Evolutionary conservation across 2,797 vertebrate species (phyloP).

Genomic region (Sternotherus odoratus): DNA sequence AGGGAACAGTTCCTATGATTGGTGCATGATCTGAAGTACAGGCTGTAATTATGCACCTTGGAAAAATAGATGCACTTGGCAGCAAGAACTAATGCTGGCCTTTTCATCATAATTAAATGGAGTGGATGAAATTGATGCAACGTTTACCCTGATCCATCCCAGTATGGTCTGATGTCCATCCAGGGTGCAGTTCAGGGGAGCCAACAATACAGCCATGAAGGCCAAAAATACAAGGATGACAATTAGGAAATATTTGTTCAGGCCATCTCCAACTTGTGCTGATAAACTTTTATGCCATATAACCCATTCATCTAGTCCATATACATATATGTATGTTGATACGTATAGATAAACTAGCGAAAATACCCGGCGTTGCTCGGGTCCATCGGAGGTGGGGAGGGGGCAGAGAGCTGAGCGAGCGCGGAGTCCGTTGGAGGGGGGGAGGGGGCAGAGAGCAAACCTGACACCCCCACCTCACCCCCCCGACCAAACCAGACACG

Average conservation of each 20-base stretch:
- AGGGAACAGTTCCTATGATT: constrained; percentile 40
- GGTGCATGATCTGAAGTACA: constrained; percentile 42
- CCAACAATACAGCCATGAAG: neutral
- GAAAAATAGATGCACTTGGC: constrained; percentile 43
- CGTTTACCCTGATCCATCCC: neutral
- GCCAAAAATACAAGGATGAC: neutral
- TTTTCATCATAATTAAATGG: constrained; percentile 48
- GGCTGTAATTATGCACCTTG: constrained; percentile 66
- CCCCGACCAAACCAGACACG: too few species aligned
- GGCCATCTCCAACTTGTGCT: neutral
- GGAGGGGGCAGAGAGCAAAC: too few species aligned
- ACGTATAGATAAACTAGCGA: neutral
- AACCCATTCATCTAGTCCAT: neutral
- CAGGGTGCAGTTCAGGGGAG: neutral
- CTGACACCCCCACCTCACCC: too few species aligned
- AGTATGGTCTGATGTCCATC: constrained; percentile 15
- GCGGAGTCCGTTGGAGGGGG: too few species aligned
- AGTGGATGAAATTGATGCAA: neutral
- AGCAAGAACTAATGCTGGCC: constrained; percentile 27
- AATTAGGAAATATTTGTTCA: neutral
- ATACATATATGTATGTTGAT: neutral
- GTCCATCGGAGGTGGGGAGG: too few species aligned
- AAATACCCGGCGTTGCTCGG: too few species aligned
- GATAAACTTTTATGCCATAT: neutral
- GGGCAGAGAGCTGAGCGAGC: too few species aligned